Percentiles rank a stretch among this genome's conserved stretches.
phyloP scores from a whole-genome alignment of 2,113 vertebrate species.

The Leucopternis melanops region DNA sequence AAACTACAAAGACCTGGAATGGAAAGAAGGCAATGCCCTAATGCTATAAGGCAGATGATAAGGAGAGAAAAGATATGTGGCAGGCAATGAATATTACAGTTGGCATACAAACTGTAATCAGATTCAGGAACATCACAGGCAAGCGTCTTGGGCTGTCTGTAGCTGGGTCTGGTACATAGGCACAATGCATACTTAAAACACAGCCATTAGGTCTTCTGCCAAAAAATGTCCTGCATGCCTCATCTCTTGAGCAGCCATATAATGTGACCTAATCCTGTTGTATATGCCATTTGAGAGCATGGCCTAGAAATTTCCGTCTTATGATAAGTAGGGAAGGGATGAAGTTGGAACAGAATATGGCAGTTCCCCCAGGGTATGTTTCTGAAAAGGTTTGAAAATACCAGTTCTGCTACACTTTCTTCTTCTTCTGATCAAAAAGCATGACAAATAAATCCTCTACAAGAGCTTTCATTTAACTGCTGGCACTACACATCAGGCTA shows the following conservation, averaged over 20 bases:
- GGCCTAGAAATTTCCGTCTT: neutral
- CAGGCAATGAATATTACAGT: neutral
- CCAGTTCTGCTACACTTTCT: neutral
- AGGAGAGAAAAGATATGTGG: neutral
- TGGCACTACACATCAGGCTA: neutral
- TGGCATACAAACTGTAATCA: neutral
- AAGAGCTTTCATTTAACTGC: neutral
- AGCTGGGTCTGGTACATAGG: neutral
- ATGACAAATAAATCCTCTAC: neutral
- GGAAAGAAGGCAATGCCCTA: neutral
- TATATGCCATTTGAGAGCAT: neutral
- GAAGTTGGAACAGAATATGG: neutral
- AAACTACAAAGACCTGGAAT: neutral
- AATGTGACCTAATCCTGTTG: neutral
- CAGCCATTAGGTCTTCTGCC: neutral
- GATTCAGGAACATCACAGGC: neutral
- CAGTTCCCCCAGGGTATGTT: neutral
- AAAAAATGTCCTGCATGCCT: neutral
- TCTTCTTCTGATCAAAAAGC: constrained; percentile 17
- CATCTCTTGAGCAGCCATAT: neutral
- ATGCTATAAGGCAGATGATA: neutral
- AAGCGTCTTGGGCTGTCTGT: neutral
- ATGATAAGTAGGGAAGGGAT: neutral
- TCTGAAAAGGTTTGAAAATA: neutral
- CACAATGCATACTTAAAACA: neutral